Conservation (phyloP, 2,888 invertebrate genomes). For the Margaritifera margaritifera region DNA sequence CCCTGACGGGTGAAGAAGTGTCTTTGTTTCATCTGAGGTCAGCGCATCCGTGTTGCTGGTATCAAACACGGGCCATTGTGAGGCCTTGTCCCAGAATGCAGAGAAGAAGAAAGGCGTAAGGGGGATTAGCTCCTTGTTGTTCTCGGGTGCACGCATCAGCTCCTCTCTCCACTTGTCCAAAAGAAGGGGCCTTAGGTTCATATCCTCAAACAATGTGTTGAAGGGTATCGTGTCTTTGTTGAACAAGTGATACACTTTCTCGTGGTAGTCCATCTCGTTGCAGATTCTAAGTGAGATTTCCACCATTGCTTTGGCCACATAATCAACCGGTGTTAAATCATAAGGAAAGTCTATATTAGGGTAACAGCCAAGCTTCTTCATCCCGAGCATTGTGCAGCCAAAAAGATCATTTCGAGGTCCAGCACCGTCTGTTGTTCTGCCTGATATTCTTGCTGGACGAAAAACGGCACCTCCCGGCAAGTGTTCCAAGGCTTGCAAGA, state of each 20-base stretch:
- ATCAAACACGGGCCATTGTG: slow-evolving; percentile 50
- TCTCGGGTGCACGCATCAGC: slow-evolving; percentile 24
- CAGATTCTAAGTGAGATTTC: slow-evolving; percentile 45
- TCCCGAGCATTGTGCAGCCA: slow-evolving; percentile 42
- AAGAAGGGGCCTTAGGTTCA: slow-evolving; percentile 30
- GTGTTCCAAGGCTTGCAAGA: slow-evolving; percentile 46
- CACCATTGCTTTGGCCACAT: slow-evolving; percentile 47
- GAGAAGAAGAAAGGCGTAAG: slow-evolving; percentile 51
- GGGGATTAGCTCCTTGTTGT: slow-evolving; percentile 44
- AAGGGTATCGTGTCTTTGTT: slow-evolving; percentile 49
- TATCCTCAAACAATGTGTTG: slow-evolving; percentile 44
- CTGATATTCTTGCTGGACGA: slow-evolving; percentile 50
- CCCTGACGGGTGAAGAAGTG: slow-evolving; percentile 30
- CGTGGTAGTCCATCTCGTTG: slow-evolving; percentile 12
- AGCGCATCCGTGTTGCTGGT: slow-evolving; percentile 39
- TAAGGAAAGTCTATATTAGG: slow-evolving; percentile 55
- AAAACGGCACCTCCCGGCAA: slow-evolving; percentile 56
- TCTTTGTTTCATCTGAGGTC: slow-evolving; percentile 35
- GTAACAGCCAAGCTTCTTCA: slow-evolving; percentile 42
- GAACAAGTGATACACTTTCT: slow-evolving; percentile 48
- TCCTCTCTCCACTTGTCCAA: slow-evolving; percentile 45
- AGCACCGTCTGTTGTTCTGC: slow-evolving; percentile 40
- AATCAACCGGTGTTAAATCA: slow-evolving; percentile 56
- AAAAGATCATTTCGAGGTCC: slow-evolving; percentile 53
- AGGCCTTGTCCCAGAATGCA: slow-evolving; percentile 48